Evolutionary conservation across 2,113 vertebrate genomes (phyloP), one percentile per base, ranked within the genome.

Genomic region (Eulemur macaco): DNA sequence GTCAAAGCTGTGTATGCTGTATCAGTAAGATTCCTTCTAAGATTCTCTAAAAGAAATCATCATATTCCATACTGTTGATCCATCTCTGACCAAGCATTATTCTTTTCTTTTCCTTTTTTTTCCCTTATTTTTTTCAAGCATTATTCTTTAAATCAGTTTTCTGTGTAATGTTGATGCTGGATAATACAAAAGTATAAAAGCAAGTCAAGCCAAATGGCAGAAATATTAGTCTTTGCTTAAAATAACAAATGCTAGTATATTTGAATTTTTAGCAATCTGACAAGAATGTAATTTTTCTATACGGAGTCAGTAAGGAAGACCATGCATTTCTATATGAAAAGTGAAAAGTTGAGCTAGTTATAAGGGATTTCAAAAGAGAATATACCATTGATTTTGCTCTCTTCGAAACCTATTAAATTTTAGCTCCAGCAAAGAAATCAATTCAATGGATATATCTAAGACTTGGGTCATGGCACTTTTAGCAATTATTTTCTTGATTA

Each of bases 401-500:
- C 23, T 92, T 63, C 25, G 21, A 94, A 86, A 91, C 84, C 82
- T 97, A 58, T 0, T 14, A 87, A 39, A 89, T 96, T 97, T 98
- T 71, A 96, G 39, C 37, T 92, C 10, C 31, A 58, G 86, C 50
- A 95, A 97, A 97, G 89, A 95, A 97, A 97, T 97, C 85, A 95
- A 85, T 94, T 89, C 58, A 56, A 37, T 85, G 82, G 94, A 82
- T 78, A 84, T 84, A 86, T 56, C 73, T 96, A 60, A 93, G 37
- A 0, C 58, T 74, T 91, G 73, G 50, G 58, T 87, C 90, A 97
- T 96, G 23, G 58, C 50, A 95, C 82, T 81, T 96, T 63, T 18
- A 64, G 0, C 89, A 86, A 89, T 96, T 83, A 54, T 98, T 96
- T 96, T 74, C 12, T 94, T 93, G 93, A n/a, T 95, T 95, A 95